These are phyloP conservation scores for Plectrocnemia conspersa DNA, from an alignment of 1,140 invertebrate genomes.

Conservation along the genomic window DNA sequence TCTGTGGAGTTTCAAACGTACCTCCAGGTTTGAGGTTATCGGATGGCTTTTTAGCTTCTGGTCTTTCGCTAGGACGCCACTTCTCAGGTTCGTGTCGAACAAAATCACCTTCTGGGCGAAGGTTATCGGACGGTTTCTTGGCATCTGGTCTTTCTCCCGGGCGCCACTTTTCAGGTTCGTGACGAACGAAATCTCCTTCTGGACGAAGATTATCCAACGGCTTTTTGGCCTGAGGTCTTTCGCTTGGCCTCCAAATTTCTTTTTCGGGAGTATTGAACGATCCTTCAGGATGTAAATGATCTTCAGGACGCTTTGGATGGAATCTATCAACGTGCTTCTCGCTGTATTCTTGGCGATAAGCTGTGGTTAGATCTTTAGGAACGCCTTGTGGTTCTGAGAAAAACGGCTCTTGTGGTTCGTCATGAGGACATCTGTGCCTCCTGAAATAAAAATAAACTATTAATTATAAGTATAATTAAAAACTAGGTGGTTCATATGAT, in stretches of 20 bases:
- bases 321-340: conserved; percentile 58
- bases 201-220: conserved; percentile 54
- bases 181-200: conserved; percentile 58
- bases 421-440: conserved; percentile 60
- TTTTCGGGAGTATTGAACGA: conserved; percentile 49
- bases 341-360: conserved; percentile 62
- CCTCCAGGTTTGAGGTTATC: conserved; percentile 57
- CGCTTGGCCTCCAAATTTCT: conserved; percentile 45
- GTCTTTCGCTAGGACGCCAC: conserved; percentile 46
- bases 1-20: conserved; percentile 53
- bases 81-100: conserved; percentile 46
- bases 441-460: conserved; percentile 43
- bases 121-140: conserved; percentile 56
- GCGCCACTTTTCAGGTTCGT: conserved; percentile 46
- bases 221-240: conserved; percentile 49
- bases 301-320: conserved; percentile 51
- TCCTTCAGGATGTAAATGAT: conserved; percentile 53
- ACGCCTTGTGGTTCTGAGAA: conserved; percentile 52
- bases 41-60: conserved; percentile 42
- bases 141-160: conserved; percentile 54
- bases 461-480: too few relatives aligned
- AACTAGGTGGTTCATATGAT: too few relatives aligned
- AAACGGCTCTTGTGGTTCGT: conserved; percentile 55
- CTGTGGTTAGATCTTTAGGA: conserved; percentile 53
- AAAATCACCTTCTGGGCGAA: conserved; percentile 56